Percentiles rank a stretch among this genome's conserved stretches.
These are phyloP conservation scores for Sprattus sprattus DNA, from an alignment of 2,113 vertebrate species.

Conservation along the genomic window DNA sequence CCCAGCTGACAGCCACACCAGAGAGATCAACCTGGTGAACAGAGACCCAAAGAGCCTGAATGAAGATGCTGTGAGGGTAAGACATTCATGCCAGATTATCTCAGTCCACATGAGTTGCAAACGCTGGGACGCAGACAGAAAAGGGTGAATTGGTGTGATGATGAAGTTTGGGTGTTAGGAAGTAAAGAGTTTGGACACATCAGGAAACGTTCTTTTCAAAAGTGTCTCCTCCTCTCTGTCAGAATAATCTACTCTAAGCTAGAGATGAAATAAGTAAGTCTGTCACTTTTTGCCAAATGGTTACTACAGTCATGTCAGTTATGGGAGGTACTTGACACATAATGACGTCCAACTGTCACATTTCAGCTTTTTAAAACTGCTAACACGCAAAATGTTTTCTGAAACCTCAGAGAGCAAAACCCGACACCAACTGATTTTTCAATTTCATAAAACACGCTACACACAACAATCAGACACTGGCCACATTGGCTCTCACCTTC, in stretches of 20 bases:
- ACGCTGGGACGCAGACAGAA: not conserved
- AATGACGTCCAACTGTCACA: not conserved
- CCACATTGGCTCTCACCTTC: too few species aligned
- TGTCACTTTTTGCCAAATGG: not conserved
- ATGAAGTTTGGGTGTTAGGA: not conserved
- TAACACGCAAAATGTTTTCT: too few species aligned
- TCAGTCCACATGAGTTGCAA: not conserved
- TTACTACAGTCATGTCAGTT: not conserved
- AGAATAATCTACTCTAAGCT: not conserved
- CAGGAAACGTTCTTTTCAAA: not conserved
- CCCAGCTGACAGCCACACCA: conserved; percentile 71
- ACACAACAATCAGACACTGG: too few species aligned
- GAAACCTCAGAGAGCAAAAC: too few species aligned
- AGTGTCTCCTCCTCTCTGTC: not conserved
- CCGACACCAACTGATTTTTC: too few species aligned
- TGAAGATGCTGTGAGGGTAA: conserved; percentile 90
- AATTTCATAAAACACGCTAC: too few species aligned
- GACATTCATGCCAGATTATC: not conserved
- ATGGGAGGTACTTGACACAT: not conserved
- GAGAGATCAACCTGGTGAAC: conserved; percentile 93
- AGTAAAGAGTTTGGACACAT: not conserved
- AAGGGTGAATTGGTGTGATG: not conserved
- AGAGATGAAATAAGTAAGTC: not conserved
- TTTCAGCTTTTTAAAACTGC: too few species aligned
- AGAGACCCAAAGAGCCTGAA: conserved; percentile 90